Conservation (phyloP, 2,888 invertebrate species). For the Willowsia nigromaculata region DNA sequence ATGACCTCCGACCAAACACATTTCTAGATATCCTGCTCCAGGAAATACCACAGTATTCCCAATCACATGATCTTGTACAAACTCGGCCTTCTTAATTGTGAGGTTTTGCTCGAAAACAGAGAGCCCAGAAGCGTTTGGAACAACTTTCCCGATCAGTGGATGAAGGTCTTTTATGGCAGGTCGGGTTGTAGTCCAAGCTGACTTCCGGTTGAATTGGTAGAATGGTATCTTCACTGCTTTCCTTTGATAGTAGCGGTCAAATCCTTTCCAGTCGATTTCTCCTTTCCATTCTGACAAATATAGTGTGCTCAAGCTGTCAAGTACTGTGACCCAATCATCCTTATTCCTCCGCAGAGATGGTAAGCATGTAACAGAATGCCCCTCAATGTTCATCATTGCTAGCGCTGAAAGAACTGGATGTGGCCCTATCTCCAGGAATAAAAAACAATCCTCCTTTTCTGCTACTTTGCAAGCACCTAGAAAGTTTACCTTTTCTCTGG, state of each 20-base stretch:
- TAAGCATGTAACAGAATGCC: constrained; percentile 19
- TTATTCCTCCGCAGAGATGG: constrained; percentile 48
- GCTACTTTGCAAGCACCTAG: constrained; percentile 15
- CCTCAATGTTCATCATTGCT: constrained; percentile 31
- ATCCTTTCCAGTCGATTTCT: constrained; percentile 56
- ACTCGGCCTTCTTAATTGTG: not conserved
- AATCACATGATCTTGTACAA: constrained; percentile 54
- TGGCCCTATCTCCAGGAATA: constrained; percentile 61
- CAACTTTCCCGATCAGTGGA: constrained; percentile 51
- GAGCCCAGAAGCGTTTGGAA: constrained; percentile 19
- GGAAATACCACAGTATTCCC: constrained; percentile 60
- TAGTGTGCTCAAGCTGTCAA: constrained; percentile 50
- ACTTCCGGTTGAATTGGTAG: constrained; percentile 60
- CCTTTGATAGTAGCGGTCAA: constrained; percentile 25
- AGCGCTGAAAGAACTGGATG: constrained; percentile 47
- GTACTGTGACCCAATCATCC: constrained; percentile 51
- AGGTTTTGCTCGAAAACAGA: constrained; percentile 43
- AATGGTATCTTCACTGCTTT: constrained; percentile 10
- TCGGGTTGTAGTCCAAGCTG: constrained; percentile 44
- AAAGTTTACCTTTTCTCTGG: constrained; percentile 59
- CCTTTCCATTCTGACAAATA: constrained; percentile 49
- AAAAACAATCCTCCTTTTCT: not conserved
- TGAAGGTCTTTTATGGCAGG: constrained; percentile 1
- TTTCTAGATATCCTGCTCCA: constrained; percentile 45
- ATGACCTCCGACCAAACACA: constrained; percentile 47